Percentiles rank a stretch among this genome's conserved stretches.
Conservation (phyloP, 2,113 vertebrate genomes). For the Oceanites oceanicus region DNA sequence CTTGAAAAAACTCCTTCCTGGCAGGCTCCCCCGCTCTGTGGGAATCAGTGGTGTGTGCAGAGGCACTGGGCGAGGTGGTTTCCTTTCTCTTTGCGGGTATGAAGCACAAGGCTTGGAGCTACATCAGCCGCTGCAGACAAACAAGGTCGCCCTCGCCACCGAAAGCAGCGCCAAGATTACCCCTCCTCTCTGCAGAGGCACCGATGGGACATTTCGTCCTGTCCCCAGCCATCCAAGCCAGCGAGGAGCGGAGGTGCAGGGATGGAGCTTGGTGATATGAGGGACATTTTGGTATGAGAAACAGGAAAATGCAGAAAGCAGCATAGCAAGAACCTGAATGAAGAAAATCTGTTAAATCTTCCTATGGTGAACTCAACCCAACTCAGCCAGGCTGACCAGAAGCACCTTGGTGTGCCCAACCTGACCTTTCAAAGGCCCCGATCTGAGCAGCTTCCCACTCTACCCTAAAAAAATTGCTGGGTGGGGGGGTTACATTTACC, state of each 20-base stretch:
- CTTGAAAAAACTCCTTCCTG: neutral
- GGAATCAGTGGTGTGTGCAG: neutral
- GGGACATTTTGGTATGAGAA: neutral
- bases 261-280: neutral
- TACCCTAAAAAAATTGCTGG: neutral
- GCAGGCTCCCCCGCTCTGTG: slow-evolving; percentile 16
- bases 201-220: rapidly evolving
- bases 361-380: neutral
- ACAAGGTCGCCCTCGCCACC: rapidly evolving
- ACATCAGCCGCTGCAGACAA: neutral
- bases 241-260: rapidly evolving
- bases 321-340: neutral
- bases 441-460: neutral
- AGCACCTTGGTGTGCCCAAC: neutral
- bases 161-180: neutral
- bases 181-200: neutral
- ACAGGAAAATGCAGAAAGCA: neutral
- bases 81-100: neutral
- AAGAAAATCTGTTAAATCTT: neutral
- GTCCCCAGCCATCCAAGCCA: neutral
- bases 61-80: neutral
- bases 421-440: neutral
- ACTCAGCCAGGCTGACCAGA: neutral
- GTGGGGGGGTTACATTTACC: neutral
- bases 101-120: neutral